Evolutionary conservation across 2,888 invertebrate genomes (phyloP).

Genomic region (Heliconius erato): DNA sequence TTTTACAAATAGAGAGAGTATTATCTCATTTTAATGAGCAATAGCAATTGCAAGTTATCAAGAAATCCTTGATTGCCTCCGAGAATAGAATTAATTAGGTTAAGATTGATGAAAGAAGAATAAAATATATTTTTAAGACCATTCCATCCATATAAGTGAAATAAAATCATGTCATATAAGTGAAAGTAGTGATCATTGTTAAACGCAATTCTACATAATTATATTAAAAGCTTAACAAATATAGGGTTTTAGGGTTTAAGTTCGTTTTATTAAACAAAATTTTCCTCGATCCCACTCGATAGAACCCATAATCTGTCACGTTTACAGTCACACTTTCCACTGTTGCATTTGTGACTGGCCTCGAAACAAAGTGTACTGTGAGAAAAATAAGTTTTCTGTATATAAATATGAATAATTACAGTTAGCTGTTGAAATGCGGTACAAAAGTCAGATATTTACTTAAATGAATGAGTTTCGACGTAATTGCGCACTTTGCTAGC

Average conservation of each 20-base stretch:
- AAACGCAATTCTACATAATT: no score
- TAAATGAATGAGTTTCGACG: constrained; percentile 37
- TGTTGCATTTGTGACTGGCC: no score
- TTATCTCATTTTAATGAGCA: constrained; percentile 30
- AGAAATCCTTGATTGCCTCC: constrained; percentile 18
- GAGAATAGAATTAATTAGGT: constrained; percentile 31
- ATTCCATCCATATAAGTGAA: no score
- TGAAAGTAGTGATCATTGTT: no score
- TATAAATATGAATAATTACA: constrained; percentile 28
- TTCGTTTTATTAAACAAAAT: no score
- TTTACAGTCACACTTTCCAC: no score
- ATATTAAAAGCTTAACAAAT: no score
- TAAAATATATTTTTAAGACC: no score
- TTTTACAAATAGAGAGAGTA: not conserved
- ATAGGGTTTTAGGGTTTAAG: no score
- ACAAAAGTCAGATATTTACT: constrained; percentile 42
- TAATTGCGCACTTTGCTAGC: constrained; percentile 31
- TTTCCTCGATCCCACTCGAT: no score
- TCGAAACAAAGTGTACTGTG: not conserved
- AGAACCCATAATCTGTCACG: no score
- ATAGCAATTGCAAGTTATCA: constrained; percentile 24
- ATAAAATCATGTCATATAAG: not conserved
- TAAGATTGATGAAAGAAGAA: not conserved
- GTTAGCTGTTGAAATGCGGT: not conserved
- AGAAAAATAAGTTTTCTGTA: constrained; percentile 1